These are phyloP conservation scores for Chrysolina oricalcia DNA, from an alignment of 2,888 invertebrate genomes.

Conservation along the genomic window DNA sequence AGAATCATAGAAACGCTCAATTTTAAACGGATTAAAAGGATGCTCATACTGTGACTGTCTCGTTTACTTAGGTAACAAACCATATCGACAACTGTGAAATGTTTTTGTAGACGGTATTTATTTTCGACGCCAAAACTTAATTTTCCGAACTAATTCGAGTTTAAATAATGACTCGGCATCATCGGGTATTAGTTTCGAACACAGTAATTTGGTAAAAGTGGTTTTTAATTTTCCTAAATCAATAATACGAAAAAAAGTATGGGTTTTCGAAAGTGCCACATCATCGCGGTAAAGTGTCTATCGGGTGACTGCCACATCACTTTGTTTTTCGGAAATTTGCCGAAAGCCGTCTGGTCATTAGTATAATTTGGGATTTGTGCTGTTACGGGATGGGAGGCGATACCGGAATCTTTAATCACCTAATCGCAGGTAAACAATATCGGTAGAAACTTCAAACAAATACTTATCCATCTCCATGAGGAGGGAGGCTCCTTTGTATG, in stretches of 20 bases:
- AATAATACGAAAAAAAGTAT: conserved; percentile 58
- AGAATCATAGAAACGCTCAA: conserved; percentile 47
- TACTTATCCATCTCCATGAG: background rate
- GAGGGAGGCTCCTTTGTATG: too few relatives aligned
- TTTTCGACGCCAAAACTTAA: conserved; percentile 62
- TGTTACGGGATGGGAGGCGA: conserved; percentile 39
- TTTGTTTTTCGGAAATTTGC: conserved; percentile 59
- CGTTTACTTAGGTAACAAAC: conserved; percentile 61
- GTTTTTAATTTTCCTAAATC: conserved; percentile 64
- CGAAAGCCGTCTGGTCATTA: conserved; percentile 58
- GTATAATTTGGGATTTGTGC: conserved; percentile 56
- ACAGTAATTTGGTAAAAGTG: conserved; percentile 60
- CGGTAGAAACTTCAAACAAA: conserved; percentile 8
- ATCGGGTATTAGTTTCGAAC: conserved; percentile 56
- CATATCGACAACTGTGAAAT: conserved; percentile 62
- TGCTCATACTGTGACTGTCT: conserved; percentile 54
- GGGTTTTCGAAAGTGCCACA: conserved; percentile 58
- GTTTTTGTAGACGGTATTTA: conserved; percentile 62
- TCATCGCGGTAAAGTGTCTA: conserved; percentile 61
- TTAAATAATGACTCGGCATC: conserved; percentile 62
- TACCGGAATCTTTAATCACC: conserved; percentile 23
- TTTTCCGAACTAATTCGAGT: conserved; percentile 61
- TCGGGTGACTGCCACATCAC: conserved; percentile 56
- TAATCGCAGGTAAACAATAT: conserved; percentile 26
- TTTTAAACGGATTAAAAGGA: conserved; percentile 51